Evolutionary conservation across 2,113 vertebrate genomes (phyloP).

Genomic region (Scophthalmus maximus): DNA sequence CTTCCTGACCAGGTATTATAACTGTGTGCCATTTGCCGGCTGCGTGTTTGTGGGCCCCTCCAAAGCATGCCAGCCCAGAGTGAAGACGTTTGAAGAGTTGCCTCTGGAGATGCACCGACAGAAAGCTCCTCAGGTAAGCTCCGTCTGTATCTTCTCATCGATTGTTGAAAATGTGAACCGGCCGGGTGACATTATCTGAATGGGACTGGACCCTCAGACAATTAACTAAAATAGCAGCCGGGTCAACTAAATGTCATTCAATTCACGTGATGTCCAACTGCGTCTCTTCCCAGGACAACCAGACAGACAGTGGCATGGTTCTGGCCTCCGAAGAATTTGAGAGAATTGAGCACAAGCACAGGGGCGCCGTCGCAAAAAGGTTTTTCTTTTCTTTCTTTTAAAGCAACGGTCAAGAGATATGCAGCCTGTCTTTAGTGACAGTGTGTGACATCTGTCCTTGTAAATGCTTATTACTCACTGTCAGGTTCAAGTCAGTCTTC

Average conservation of each 20-base stretch:
- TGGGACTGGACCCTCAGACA: not conserved
- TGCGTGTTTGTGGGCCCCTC: conserved; percentile 87
- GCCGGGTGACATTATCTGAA: conserved; percentile 42
- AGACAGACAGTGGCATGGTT: conserved; percentile 99
- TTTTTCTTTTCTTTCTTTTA: conserved; percentile 11
- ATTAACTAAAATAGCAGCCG: not conserved
- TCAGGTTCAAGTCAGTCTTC: not conserved
- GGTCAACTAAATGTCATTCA: not conserved
- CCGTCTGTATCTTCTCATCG: conserved; percentile 11
- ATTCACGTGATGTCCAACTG: conserved; percentile 18
- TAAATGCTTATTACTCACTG: not conserved
- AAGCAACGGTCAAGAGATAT: not conserved
- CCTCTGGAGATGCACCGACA: conserved; percentile 89
- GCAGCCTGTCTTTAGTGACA: not conserved
- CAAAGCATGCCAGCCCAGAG: conserved; percentile 85
- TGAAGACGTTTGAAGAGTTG: conserved; percentile 96
- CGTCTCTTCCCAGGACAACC: conserved; percentile 87
- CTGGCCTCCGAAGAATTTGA: conserved; percentile 97
- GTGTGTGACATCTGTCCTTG: conserved; percentile 1
- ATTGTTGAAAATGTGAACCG: conserved; percentile 16
- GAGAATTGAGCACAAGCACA: conserved; percentile 90
- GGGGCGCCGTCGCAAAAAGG: conserved; percentile 80
- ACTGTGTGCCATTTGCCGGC: conserved; percentile 92
- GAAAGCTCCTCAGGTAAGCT: conserved; percentile 88
- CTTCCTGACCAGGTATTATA: conserved; percentile 89